These are phyloP conservation scores for Triplophysa siluroides DNA, from an alignment of 2,113 vertebrate genomes.

Conservation along the genomic window DNA sequence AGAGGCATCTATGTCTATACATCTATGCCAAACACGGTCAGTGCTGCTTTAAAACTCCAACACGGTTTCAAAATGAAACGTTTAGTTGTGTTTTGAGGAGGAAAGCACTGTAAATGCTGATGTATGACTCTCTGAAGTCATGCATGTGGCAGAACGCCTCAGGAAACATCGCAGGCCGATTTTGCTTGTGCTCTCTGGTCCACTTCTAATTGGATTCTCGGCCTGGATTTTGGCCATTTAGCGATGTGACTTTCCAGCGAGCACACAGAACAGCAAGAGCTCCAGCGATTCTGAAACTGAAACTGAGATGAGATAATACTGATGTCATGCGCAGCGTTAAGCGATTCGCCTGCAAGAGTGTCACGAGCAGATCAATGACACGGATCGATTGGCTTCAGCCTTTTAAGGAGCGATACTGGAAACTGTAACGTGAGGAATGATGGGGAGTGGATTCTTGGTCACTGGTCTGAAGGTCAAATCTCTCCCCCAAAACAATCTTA, in stretches of 20 bases:
- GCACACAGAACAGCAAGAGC: too few relatives aligned
- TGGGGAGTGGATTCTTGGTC: background rate
- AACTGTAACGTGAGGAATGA: background rate
- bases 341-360: background rate
- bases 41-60: background rate
- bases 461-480: conserved; percentile 37
- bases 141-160: background rate
- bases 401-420: background rate
- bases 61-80: background rate
- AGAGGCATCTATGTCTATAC: too few relatives aligned
- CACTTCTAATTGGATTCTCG: background rate
- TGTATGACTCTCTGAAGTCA: background rate
- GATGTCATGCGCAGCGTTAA: background rate
- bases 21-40: background rate
- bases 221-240: background rate
- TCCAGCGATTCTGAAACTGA: too few relatives aligned
- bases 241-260: background rate
- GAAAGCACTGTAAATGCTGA: background rate
- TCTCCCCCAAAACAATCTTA: conserved; percentile 8
- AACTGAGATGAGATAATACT: background rate
- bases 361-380: background rate
- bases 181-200: background rate
- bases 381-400: conserved; percentile 15
- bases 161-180: background rate
- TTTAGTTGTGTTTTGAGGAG: background rate